Percentiles rank a stretch among this genome's conserved stretches.
Conservation (phyloP, 2,888 invertebrate genomes). For the Pteria penguin region DNA sequence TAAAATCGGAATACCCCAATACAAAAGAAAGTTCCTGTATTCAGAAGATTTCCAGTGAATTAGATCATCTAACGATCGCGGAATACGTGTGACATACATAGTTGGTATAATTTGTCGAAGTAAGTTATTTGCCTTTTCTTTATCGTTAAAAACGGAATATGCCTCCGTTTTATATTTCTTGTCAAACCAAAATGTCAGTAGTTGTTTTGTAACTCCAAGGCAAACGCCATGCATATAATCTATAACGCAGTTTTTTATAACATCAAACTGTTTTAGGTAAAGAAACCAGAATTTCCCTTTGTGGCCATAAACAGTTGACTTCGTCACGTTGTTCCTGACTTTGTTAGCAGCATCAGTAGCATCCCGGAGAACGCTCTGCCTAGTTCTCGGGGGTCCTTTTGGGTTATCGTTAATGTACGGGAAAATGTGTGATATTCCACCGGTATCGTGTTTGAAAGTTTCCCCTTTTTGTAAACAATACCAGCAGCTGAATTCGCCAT, state of each 20-base stretch:
- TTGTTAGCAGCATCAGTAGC: conserved; percentile 9
- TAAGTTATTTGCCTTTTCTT: conserved; percentile 4
- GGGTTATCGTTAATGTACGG: conserved; percentile 20
- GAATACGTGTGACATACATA: conserved; percentile 29
- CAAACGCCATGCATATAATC: conserved; percentile 24
- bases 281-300: conserved; percentile 33
- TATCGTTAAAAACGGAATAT: conserved; percentile 21
- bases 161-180: conserved; percentile 17
- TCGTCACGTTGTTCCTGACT: background rate
- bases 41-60: conserved; percentile 36
- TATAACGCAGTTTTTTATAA: conserved; percentile 19
- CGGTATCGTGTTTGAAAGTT: conserved; percentile 14
- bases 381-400: conserved; percentile 3
- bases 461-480: too few relatives aligned
- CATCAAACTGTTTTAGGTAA: conserved; percentile 25
- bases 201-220: conserved; percentile 21
- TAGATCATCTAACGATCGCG: conserved; percentile 19
- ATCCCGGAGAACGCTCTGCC: background rate
- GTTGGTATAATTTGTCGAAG: conserved; percentile 30
- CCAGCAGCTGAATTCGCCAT: conserved; percentile 34
- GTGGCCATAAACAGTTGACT: conserved; percentile 6
- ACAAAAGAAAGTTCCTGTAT: conserved; percentile 33
- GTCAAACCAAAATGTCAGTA: conserved; percentile 42
- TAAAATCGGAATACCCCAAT: conserved; percentile 31
- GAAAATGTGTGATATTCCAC: conserved; percentile 25